Percentiles rank a stretch among this genome's conserved stretches.
phyloP scores from a whole-genome alignment of 2,113 vertebrate species.

The Erythrolamprus reginae region DNA sequence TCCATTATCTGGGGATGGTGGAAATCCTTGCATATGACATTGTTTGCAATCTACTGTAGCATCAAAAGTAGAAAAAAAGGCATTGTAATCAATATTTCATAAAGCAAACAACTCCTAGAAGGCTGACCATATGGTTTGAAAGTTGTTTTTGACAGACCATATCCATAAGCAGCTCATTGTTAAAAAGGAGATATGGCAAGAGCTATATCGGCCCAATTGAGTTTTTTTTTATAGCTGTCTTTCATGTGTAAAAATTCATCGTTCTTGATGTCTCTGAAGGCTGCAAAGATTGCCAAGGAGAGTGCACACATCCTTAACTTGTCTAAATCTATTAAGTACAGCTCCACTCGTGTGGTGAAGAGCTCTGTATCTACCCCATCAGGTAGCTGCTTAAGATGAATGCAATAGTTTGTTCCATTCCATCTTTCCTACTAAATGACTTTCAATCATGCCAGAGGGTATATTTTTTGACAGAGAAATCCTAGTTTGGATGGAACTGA shows the following conservation, averaged over 20 bases:
- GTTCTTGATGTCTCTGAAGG: neutral
- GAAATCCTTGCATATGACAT: neutral
- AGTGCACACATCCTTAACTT: neutral
- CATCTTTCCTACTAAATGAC: neutral
- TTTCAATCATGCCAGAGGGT: neutral
- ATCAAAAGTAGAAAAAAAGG: neutral
- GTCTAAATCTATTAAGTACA: neutral
- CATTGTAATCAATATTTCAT: neutral
- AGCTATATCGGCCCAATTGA: neutral
- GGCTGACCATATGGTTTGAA: neutral
- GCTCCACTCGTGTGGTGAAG: neutral
- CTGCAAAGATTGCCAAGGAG: neutral
- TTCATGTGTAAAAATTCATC: neutral
- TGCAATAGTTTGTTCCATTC: neutral
- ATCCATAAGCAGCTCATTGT: neutral
- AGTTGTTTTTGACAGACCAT: neutral
- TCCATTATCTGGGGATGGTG: neutral
- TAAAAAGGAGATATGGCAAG: neutral
- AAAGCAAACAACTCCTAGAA: neutral
- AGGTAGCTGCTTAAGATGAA: neutral
- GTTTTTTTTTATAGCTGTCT: neutral
- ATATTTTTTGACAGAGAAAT: neutral
- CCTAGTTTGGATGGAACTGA: slow-evolving; percentile 4
- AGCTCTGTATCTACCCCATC: neutral
- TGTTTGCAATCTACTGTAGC: neutral